Evolutionary conservation across 2,113 vertebrate species (phyloP).

Genomic region (Chloropsis hardwickii): DNA sequence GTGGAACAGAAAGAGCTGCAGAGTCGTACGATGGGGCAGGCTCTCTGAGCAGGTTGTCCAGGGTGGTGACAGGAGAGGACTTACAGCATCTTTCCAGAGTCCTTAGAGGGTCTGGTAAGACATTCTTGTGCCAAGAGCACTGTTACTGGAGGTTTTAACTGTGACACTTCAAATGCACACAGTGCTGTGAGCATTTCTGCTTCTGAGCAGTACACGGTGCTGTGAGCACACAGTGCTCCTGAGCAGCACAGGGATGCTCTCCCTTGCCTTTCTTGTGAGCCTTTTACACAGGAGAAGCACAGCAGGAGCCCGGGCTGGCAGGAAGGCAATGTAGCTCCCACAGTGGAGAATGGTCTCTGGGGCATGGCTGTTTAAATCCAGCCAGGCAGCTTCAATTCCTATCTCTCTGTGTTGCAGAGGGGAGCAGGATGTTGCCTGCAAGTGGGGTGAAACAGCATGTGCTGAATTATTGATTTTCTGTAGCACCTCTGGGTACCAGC

Average conservation of each 20-base stretch:
- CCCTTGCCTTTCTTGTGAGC: neutral
- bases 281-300: neutral
- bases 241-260: neutral
- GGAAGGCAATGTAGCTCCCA: neutral
- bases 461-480: neutral
- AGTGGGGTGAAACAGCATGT: neutral
- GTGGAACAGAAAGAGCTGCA: neutral
- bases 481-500: neutral
- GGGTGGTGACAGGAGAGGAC: neutral
- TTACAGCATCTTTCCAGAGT: neutral
- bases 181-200: neutral
- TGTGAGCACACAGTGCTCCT: neutral
- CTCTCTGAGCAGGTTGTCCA: neutral
- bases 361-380: neutral
- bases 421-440: neutral
- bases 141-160: neutral
- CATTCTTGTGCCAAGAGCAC: neutral
- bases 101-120: neutral
- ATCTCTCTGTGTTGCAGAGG: neutral
- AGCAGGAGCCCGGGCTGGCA: neutral
- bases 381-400: neutral
- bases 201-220: neutral
- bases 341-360: neutral
- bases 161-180: neutral
- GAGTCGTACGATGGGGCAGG: accelerated